Percentiles rank a stretch among this genome's conserved stretches.
These are phyloP conservation scores for Coelopa frigida DNA, from an alignment of 1,140 invertebrate species.

Conservation along the genomic window DNA sequence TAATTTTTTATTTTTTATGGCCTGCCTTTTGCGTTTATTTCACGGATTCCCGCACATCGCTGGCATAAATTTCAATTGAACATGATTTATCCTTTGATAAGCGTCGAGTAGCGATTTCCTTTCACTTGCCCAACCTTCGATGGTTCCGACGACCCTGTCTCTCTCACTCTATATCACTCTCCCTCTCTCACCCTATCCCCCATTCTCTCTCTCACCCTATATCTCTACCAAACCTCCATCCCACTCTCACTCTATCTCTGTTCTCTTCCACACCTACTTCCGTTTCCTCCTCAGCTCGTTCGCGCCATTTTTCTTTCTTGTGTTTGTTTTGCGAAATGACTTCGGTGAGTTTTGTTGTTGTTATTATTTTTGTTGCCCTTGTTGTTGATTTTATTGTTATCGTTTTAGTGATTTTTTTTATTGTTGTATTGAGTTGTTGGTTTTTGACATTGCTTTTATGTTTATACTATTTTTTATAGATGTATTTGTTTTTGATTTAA, in stretches of 20 bases:
- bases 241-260: not conserved
- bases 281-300: too few species aligned
- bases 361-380: too few species aligned
- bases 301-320: too few species aligned
- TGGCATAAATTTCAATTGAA: not conserved
- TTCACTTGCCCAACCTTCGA: not conserved
- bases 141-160: not conserved
- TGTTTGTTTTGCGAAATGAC: too few species aligned
- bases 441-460: too few species aligned
- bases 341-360: too few species aligned
- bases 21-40: not conserved
- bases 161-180: not conserved
- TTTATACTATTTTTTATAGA: too few species aligned
- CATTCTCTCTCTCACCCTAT: not conserved
- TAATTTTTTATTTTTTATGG: not conserved
- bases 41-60: not conserved
- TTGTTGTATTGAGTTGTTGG: too few species aligned
- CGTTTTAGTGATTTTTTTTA: too few species aligned
- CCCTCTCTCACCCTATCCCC: not conserved
- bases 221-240: not conserved
- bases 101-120: not conserved
- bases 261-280: too few species aligned
- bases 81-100: not conserved
- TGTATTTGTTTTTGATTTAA: too few species aligned
- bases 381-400: too few species aligned